Base-by-base conservation (phyloP, 2,888 invertebrate genomes). In the Caenorhabditis zanzibari region DNA sequence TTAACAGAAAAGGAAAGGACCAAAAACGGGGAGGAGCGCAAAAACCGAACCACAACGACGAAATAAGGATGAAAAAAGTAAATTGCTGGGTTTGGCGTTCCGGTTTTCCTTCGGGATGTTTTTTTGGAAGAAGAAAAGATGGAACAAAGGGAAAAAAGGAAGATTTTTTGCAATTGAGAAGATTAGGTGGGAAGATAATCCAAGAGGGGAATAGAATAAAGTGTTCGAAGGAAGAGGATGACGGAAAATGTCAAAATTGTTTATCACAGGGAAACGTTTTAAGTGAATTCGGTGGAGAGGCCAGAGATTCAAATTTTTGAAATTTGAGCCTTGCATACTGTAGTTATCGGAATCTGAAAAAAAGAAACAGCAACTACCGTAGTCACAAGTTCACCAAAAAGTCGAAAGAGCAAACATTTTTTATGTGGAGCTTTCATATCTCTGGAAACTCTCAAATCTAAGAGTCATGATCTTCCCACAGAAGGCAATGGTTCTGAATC, bases 1-100 rank as follows among this genome's bases (percentile, higher is more conserved):
- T 76, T 76, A 76, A 68, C 76, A 59, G 58, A 64, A 52, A 38
- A 22, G 54, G 35, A 75, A 47, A 75, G 75, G 75, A 56, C 75
- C 68, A 76, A 76, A 76, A 76, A 66, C 24, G 68, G 59, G 68
- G 49, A 66, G 54, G 16, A 74, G 52, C 44, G 28, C 61, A 41
- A 61, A 24, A 68, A 68, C 24, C 63, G 26, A 63, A 32, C 32
- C 32, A 4, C 35, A 38, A 69, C 16, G 41, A 69, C 6, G 14
- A 54, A 54, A 61, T 16, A 38, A 52, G 52, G 61, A 35, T 58
- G 58, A 61, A 61, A 38, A 61, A 61, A 38, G 24, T 19, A 22
- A 73, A 49, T 63, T 24, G 61, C 38, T 22, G 19, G 61, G 41
- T 41, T 41, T 10, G 14, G 41, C 1, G n/a, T 32, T 47, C 52